Evolutionary conservation across 2,797 vertebrate species (phyloP), one percentile per base, ranked within the genome.

Genomic region (Anabas testudineus): DNA sequence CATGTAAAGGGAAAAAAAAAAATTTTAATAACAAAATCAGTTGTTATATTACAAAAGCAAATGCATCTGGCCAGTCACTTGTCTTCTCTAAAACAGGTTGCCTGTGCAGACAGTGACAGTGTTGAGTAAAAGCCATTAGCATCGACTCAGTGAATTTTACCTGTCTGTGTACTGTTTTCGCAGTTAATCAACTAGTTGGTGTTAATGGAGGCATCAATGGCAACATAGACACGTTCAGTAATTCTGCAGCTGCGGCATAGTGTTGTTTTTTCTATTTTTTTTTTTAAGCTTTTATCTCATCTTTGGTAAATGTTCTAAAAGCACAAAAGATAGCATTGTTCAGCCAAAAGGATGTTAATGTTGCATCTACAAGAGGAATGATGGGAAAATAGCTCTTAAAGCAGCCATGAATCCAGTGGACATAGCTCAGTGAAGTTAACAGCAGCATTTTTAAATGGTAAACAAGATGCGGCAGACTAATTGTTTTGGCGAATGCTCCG

Each of bases 131-230:
- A 86, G 85, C 82, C 84, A 83, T 80, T 78, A 82, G 65, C 66
- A 87, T 86, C 22, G 79, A 88, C 87, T 86, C 47, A 1, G 72
- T 67, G 80, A 90, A 90, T 81, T 91, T 88, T 82, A 90, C 80
- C 78, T 83, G 84, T 68, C 69, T 48, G 70, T 67, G 55, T 53
- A 43, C 73, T 75, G 74, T 86, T 90, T 84, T 84, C 81, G 70
- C 82, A 80, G 86, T 85, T 88, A 86, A 90, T 92, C 88, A 90
- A 79, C 86, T 76, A 80, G 84, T 83, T 74, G 41, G 81, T 71
- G 76, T 85, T 89, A 91, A 89, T 86, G 83, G 82, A 90, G 62
- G 76, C 63, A 66, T 78, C 75, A 64, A 80, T 84, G 76, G 73
- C 62, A 86, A 85, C 85, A 83, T 4, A 22, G 76, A 88, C 42